Conservation (phyloP, 2,113 vertebrate species). For the Plotosus lineatus region DNA sequence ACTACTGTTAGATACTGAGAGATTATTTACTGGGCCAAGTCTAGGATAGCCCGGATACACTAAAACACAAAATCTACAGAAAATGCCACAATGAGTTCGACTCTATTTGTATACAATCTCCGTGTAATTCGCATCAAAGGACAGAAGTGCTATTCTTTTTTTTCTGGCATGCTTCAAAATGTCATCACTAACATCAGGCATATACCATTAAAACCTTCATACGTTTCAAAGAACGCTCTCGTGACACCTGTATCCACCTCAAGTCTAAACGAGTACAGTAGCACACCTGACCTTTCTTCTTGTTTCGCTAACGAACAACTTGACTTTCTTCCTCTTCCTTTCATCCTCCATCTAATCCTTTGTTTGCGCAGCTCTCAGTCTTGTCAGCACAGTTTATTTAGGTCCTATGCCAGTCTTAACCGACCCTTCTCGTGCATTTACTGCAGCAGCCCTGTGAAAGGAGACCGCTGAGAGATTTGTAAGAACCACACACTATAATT, state of each 20-base stretch:
- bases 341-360: slow-evolving; percentile 73
- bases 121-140: background rate
- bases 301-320: slow-evolving; percentile 53
- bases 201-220: background rate
- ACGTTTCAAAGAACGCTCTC: background rate
- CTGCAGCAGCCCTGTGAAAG: slow-evolving; percentile 62
- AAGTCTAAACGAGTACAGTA: slow-evolving; percentile 42
- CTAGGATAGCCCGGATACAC: background rate
- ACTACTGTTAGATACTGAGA: background rate
- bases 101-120: background rate
- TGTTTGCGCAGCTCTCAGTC: slow-evolving; percentile 74
- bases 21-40: background rate
- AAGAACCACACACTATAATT: slow-evolving; percentile 55
- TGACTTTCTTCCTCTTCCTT: slow-evolving; percentile 64
- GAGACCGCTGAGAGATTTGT: slow-evolving; percentile 65
- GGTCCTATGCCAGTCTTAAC: slow-evolving; percentile 65
- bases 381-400: slow-evolving; percentile 76
- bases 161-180: background rate
- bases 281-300: slow-evolving; percentile 40
- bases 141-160: background rate
- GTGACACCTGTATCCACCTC: slow-evolving; percentile 9
- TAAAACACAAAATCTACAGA: background rate
- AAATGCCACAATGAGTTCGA: background rate
- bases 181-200: background rate
- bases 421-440: slow-evolving; percentile 51